A percentile compares a stretch with the other conserved stretches of the same genome.
phyloP scores from a whole-genome alignment of 2,113 vertebrate genomes.

The Chaetodon auriga region DNA sequence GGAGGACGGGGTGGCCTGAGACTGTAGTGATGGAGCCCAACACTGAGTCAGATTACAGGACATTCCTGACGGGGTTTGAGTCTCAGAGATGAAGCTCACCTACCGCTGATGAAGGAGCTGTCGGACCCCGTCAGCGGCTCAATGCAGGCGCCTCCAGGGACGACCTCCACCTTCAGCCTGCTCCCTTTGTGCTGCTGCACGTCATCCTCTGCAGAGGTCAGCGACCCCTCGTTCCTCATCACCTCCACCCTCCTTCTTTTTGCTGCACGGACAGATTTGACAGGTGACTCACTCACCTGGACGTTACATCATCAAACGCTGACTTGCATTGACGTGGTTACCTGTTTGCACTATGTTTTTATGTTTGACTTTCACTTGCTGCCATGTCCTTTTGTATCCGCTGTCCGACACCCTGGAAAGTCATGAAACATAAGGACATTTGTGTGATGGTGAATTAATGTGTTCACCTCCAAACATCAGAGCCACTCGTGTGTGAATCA shows the following conservation, averaged over 20 bases:
- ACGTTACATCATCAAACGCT: background rate
- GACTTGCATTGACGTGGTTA: background rate
- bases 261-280: slow-evolving; percentile 44
- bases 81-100: background rate
- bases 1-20: slow-evolving; percentile 74
- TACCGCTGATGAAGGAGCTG: slow-evolving; percentile 70
- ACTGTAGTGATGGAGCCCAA: slow-evolving; percentile 21
- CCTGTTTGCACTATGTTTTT: slow-evolving; percentile 79
- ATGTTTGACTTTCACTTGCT: slow-evolving; percentile 79
- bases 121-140: slow-evolving; percentile 55
- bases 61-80: background rate
- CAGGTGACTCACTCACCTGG: background rate
- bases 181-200: slow-evolving; percentile 51
- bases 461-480: background rate
- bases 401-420: slow-evolving; percentile 71
- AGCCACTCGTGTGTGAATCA: background rate
- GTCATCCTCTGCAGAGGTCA: slow-evolving; percentile 66
- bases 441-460: too few species aligned
- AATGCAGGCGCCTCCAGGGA: slow-evolving; percentile 50
- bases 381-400: slow-evolving; percentile 76
- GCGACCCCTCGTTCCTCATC: slow-evolving; percentile 37
- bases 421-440: background rate
- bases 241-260: slow-evolving; percentile 61
- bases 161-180: slow-evolving; percentile 62
- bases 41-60: background rate